Evolutionary conservation across 2,113 vertebrate species (phyloP), one percentile per base, ranked within the genome.

Genomic region (Trogon melanurus): DNA sequence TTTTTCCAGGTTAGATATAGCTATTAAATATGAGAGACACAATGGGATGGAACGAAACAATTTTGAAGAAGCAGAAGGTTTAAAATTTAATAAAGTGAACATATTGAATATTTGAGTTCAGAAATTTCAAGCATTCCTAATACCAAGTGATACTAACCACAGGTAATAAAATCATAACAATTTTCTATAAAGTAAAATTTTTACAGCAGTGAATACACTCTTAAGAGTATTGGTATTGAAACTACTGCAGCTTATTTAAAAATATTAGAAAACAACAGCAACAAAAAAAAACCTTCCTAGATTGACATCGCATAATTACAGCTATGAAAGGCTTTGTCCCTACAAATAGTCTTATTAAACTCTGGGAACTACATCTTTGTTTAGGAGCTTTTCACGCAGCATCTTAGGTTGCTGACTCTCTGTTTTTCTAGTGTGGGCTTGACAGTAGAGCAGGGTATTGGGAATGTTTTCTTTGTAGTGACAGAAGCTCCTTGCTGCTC

Each of bases 401-500:
- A 83, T 70, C 75, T 70, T 78, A 91, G 34, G 38, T 67, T 95
- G 74, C 78, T 91, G 87, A 83, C 84, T 94, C 41, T 45, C 16
- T 79, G 44, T 91, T 61, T 81, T 67, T 93, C 50, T 57, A 65
- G 41, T 18, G 32, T 62, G 44, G 11, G 5, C 60, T 89, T 95
- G 93, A 85, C 75, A 88, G 64, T 47, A 66, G 67, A 88, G 66
- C 29, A 70, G 54, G 12, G n/a, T 45, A 64, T 79, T 67, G 16
- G 78, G 29, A 79, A 50, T 1, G 0, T 69, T 93, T 88, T 57
- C 82, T 90, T 61, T 91, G 71, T 66, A 90, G 88, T 83, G 85
- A 88, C 79, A 91, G 82, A 85, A 94, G 4, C 58, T 91, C 60
- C 74, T 88, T 80, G 58, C 85, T 85, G 45, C 67, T 93, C 56